A percentile compares a stretch with the other conserved stretches of the same genome.
Evolutionary conservation across 2,113 vertebrate species (phyloP).

Genomic region (Rhizomys pruinosus): DNA sequence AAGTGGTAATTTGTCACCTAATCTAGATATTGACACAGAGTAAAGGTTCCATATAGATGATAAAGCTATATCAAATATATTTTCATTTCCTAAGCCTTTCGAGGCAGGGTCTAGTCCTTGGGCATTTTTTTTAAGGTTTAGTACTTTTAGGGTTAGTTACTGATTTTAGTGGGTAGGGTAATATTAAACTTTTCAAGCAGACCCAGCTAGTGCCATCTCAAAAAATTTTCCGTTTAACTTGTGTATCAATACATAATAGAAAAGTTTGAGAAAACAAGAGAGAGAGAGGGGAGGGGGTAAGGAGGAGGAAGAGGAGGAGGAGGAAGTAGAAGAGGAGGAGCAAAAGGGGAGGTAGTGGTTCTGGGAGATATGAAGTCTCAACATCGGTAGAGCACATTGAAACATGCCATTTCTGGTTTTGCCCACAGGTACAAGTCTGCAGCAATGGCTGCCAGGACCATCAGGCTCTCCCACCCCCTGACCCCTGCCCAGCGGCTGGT

Average conservation of each 20-base stretch:
- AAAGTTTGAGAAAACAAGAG: too few relatives aligned
- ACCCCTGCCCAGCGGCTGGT: constrained; percentile 80
- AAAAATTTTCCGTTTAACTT: neutral
- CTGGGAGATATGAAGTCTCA: neutral
- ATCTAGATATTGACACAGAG: neutral
- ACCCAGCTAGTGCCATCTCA: neutral
- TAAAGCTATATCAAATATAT: neutral
- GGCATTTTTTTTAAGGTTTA: neutral
- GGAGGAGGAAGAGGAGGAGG: too few relatives aligned
- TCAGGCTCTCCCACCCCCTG: constrained; percentile 83
- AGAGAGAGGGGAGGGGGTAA: too few relatives aligned
- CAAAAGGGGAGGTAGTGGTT: too few relatives aligned
- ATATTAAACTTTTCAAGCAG: neutral
- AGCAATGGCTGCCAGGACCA: constrained; percentile 79
- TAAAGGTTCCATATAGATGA: neutral
- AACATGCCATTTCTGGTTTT: neutral
- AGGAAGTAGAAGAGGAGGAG: too few relatives aligned
- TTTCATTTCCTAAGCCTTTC: neutral
- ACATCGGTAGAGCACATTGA: neutral
- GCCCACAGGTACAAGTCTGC: constrained; percentile 84
- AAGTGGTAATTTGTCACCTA: neutral
- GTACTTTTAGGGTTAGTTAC: neutral
- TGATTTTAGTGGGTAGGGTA: neutral
- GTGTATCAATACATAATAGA: neutral
- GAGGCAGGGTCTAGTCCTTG: neutral